Conservation (phyloP, 2,113 vertebrate species). For the Todiramphus chloris region DNA sequence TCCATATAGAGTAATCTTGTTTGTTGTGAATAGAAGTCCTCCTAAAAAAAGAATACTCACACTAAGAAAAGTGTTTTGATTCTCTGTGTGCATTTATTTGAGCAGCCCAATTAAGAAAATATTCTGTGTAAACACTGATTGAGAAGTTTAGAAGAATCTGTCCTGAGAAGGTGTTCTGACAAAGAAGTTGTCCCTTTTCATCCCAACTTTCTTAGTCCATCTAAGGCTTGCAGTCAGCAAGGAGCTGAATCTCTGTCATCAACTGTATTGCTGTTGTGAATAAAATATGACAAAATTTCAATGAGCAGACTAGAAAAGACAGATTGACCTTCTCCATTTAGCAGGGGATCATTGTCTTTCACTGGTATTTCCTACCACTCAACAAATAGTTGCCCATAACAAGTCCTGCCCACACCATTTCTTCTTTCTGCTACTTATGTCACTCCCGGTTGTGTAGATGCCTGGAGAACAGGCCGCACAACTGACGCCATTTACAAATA, state of each 20-base stretch:
- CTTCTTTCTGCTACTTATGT: not conserved
- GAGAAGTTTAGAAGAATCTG: not conserved
- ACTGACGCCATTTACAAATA: not conserved
- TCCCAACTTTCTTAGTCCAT: not conserved
- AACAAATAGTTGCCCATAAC: not conserved
- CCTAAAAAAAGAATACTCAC: not conserved
- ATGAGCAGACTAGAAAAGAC: not conserved
- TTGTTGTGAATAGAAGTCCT: not conserved
- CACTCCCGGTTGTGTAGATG: not conserved
- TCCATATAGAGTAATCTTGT: not conserved
- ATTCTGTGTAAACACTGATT: not conserved
- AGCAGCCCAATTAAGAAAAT: not conserved
- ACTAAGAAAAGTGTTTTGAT: not conserved
- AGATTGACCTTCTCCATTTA: not conserved
- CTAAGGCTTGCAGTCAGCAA: not conserved
- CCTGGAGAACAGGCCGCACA: not conserved
- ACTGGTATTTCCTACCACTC: not conserved
- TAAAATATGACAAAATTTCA: not conserved
- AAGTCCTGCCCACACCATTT: not conserved
- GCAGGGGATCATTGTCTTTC: not conserved
- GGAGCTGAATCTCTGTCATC: not conserved
- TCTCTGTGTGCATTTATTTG: not conserved
- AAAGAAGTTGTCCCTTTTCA: not conserved
- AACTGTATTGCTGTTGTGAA: not conserved
- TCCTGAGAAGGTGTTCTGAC: not conserved